Evolutionary conservation across 2,113 vertebrate species (phyloP), one percentile per base, ranked within the genome.

Genomic region (Paracanthobrama guichenoti): DNA sequence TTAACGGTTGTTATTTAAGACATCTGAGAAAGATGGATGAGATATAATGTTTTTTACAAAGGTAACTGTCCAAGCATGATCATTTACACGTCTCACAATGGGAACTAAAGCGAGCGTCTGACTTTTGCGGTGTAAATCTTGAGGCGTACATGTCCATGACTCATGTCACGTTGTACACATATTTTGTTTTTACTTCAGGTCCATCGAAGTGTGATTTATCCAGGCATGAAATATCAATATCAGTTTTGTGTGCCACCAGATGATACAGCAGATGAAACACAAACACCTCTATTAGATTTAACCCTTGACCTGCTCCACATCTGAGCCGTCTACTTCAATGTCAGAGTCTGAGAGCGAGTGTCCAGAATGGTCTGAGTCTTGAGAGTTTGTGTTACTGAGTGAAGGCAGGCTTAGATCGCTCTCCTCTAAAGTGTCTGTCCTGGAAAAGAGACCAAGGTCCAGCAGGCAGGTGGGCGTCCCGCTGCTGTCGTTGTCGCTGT

Each of bases 351-450:
- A 98, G 76, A 98, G 95, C 0, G 97, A 96, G 59, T 94, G 93
- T 76, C 93, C 95, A 0, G 95, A 97, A 89, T 94, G 96, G 93
- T 98, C 96, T 0, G 96, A 97, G 85, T 96, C 94, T 1, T 96
- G 96, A 1, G 96, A 89, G 55, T 87, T 86, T 31, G 90, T 83
- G 85, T 85, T 88, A 88, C 82, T 93, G 93, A 87, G 95, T 48
- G 86, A 77, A 87, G 93, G 94, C 88, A 94, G 95, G 92, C 97
- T 97, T 84, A 14, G 84, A 60, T 96, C 95, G 1, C 95, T 95
- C 28, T 97, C 96, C 11, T 98, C 97, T 89, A 97, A 94, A 39
- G 97, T 98, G 94, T 97, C 97, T 93, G 97, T 97, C 93, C 95
- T 95, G 92, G 97, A 99, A 93, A 97, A 97, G 90, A 97, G 95